These are phyloP conservation scores for Pseudococcus viburni DNA, from an alignment of 2,888 invertebrate genomes.

Conservation along the genomic window DNA sequence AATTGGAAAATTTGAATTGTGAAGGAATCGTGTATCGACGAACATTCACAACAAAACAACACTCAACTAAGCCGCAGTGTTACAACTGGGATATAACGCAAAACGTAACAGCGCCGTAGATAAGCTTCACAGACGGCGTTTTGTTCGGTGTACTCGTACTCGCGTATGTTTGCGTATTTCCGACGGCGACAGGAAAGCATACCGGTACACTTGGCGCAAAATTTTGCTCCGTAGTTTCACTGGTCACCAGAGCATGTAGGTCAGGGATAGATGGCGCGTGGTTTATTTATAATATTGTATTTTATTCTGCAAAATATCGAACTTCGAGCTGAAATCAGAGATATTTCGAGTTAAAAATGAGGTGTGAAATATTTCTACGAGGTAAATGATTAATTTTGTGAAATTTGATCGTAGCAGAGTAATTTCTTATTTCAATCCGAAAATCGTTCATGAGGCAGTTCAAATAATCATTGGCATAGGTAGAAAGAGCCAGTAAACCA, in stretches of 20 bases:
- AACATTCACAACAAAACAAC: constrained; percentile 50
- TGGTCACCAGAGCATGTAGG: constrained; percentile 52
- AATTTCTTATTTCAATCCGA: too few species aligned
- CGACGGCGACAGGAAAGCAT: neutral
- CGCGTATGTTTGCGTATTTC: constrained; percentile 28
- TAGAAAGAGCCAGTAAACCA: too few species aligned
- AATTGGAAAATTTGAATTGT: neutral
- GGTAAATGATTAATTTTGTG: too few species aligned
- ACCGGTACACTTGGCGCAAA: constrained; percentile 46
- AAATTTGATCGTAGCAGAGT: too few species aligned
- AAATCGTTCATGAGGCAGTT: too few species aligned
- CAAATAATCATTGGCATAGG: too few species aligned
- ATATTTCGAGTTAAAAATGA: too few species aligned
- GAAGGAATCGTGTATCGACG: neutral
- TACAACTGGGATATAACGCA: constrained; percentile 57
- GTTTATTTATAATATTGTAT: constrained; percentile 30
- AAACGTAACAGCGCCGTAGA: constrained; percentile 52
- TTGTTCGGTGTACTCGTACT: constrained; percentile 22
- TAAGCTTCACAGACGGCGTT: constrained; percentile 56
- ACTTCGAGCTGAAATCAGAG: too few species aligned
- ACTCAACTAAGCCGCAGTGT: constrained; percentile 48
- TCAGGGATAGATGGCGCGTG: constrained; percentile 46
- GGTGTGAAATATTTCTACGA: too few species aligned
- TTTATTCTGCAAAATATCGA: neutral
- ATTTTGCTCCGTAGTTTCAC: constrained; percentile 28